Evolutionary conservation across 2,113 vertebrate genomes (phyloP), one percentile per base, ranked within the genome.

Genomic region (Gopherus flavomarginatus): DNA sequence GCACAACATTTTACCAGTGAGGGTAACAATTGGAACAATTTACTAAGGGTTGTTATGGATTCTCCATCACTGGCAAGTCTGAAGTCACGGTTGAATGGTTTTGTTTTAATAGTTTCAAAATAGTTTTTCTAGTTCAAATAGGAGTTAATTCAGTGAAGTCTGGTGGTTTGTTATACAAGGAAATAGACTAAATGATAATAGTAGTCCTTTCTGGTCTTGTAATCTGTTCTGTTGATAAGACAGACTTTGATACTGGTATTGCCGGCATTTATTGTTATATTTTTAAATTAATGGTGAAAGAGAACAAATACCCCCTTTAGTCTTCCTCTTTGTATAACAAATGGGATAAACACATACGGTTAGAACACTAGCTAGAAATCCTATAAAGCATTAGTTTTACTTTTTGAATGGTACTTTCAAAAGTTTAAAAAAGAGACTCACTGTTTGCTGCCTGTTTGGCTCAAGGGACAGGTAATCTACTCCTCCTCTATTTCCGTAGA

Each of bases 291-390:
- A 90, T 93, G 85, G 88, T 49, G 47, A 93, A 44, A 93, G 81
- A 95, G 35, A 90, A 89, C 94, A 78, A 87, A 87, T 85, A 90
- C 47, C 17, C 38, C 78, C 81, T 83, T 92, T 72, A 26, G 75
- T 54, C 5, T 83, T 95, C 95, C 87, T 29, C 24, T 94, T 24
- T 59, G 42, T 75, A 26, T 42, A 22, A 75, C 38, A 75, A 42
- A 42, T 38, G 21, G 38, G 24, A 22, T n/a, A 72, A 21, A 38
- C 35, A 21, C 31, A 38, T 75, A 11, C 3, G 9, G 16, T 38
- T 75, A 38, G n/a, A 75, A 24, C 22, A 42, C 69, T 24, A 75
- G 9, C 19, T 42, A 75, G 69, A 42, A 72, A 42, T 72, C 14
- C 16, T 72, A 38, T 38, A 42, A 75, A 75, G 17, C 35, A 42